Conservation (phyloP, 2,888 invertebrate genomes). For the Athalia rosae region DNA sequence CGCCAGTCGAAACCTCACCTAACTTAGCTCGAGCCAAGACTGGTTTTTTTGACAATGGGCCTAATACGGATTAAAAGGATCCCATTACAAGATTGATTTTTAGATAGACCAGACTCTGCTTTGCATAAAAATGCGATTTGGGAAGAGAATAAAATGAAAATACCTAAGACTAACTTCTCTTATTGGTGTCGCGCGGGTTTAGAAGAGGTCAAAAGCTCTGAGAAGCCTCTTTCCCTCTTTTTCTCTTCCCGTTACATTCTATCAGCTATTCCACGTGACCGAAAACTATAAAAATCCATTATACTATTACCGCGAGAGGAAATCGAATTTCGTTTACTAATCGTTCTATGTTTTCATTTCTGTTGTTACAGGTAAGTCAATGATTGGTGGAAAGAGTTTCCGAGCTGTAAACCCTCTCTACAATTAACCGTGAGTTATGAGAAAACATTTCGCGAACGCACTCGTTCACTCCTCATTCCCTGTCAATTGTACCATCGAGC, state of each 20-base stretch:
- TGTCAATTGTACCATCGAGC: neutral
- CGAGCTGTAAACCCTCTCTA: neutral
- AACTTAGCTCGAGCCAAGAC: conserved; percentile 26
- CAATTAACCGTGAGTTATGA: neutral
- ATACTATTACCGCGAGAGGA: too few relatives aligned
- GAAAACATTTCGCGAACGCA: neutral
- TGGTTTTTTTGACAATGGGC: conserved; percentile 49
- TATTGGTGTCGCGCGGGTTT: conserved; percentile 16
- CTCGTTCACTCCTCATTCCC: neutral
- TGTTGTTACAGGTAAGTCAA: conserved; percentile 30
- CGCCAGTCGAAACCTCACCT: conserved; percentile 27
- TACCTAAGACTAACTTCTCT: conserved; percentile 10
- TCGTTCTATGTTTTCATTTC: neutral
- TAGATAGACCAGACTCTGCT: conserved; percentile 50
- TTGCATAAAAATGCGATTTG: conserved; percentile 54
- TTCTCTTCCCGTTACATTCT: neutral
- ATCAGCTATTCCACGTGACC: neutral
- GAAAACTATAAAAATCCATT: neutral
- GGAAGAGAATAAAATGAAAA: conserved; percentile 38
- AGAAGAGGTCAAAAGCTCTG: conserved; percentile 20
- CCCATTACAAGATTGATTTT: conserved; percentile 57
- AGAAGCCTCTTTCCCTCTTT: neutral
- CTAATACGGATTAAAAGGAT: conserved; percentile 55
- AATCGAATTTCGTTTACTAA: neutral
- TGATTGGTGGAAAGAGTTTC: neutral